Evolutionary conservation across 2,797 vertebrate genomes (phyloP).

Genomic region (Eospalax fontanierii): DNA sequence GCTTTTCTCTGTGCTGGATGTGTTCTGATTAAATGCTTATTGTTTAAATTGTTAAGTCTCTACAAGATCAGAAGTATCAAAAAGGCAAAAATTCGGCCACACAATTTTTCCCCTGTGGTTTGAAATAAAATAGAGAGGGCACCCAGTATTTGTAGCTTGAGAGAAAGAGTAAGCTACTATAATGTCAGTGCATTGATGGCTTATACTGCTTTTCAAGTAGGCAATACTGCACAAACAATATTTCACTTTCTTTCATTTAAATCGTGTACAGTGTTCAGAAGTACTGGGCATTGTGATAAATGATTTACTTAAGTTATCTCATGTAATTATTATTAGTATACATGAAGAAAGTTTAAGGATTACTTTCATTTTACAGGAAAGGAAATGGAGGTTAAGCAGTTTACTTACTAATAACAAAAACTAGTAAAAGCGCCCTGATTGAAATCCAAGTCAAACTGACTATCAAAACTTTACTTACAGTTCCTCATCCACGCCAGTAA

Average conservation of each 20-base stretch:
- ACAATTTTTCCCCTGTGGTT: background rate
- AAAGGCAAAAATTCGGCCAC: background rate
- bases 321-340: background rate
- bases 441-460: background rate
- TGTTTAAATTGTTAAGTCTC: background rate
- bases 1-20: background rate
- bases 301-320: background rate
- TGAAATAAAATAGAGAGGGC: slow-evolving; percentile 12
- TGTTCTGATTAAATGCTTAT: background rate
- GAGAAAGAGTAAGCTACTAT: background rate
- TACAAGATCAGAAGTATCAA: background rate
- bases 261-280: background rate
- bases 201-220: background rate
- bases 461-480: background rate
- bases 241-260: background rate
- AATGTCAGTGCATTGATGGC: background rate
- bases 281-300: too few relatives aligned
- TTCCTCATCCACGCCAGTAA: background rate
- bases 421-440: background rate
- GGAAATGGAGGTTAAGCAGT: background rate
- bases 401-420: background rate
- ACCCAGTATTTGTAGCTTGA: background rate
- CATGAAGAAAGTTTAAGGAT: background rate
- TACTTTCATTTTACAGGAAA: background rate
- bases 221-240: background rate